Base-by-base conservation (phyloP, 1,140 invertebrate species). In the Bombus affinis region DNA sequence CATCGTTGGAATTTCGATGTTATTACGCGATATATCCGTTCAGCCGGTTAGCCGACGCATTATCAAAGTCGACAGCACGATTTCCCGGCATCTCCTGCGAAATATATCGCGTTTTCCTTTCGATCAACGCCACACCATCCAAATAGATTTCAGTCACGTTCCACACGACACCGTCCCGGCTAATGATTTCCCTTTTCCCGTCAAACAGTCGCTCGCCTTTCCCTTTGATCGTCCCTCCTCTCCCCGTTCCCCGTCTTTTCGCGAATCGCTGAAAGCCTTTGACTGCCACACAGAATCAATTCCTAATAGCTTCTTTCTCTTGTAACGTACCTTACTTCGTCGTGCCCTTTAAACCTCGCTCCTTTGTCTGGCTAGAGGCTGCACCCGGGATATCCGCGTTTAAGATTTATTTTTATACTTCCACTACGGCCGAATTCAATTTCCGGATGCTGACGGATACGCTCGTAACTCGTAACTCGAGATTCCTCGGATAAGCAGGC, bases 351-450 rank as follows among this genome's bases (percentile, higher is more conserved):
- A 77, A 59, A 25, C 35, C 35, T 32, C 12, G 66, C 4, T 1
- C 32, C 44, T 78, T 84, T 73, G 70, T 57, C 57, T 53, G 37
- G 37, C 25, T 70, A 72, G 8, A 62, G 22, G 1, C 18, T 12
- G 8, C 32, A 15, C 35, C 28, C 44, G 5, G 65, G 6, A 44
- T 42, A 47, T 74, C 37, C 37, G 18, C 42, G 32, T 59, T 78
- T 79, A 75, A 88, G 77, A 88, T 77, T 88, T 87, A 87, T 85
- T 81, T 73, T 88, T 66, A 68, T 71, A 66, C 66, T 66, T 66
- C 39, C 35, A 70, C 65, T 32, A 32, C 37, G 28, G 37, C 35
- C 28, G 75, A 59, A 76, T 81, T 81, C 78, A 73, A 88, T 89
- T 88, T 89, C 72, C 82, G 78, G 77, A 74, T 59, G 83, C 62